Conservation (phyloP, 2,888 invertebrate genomes). For the Rotaria sp. region DNA sequence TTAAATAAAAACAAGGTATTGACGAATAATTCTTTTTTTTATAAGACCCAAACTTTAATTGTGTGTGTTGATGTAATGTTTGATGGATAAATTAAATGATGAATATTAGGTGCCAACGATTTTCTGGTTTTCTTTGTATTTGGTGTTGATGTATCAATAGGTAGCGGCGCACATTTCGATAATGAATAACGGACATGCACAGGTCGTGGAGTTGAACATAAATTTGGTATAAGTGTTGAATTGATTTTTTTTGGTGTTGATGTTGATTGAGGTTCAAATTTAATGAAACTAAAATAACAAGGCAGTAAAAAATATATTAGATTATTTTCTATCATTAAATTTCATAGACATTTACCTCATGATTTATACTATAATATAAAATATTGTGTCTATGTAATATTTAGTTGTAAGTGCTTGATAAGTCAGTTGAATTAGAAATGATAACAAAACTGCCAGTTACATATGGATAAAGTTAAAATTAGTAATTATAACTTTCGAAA, state of each 20-base stretch:
- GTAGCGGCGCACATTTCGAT: not conserved
- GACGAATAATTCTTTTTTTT: not conserved
- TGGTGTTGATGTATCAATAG: not conserved
- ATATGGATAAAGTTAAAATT: not conserved
- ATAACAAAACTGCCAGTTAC: not conserved
- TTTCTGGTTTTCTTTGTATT: not conserved
- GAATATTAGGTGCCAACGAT: not conserved
- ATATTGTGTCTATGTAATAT: not conserved
- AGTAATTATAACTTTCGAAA: not conserved
- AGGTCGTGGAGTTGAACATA: not conserved
- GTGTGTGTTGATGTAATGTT: not conserved
- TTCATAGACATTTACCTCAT: not conserved
- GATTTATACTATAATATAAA: too few species aligned
- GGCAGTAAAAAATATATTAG: not conserved
- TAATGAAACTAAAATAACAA: not conserved
- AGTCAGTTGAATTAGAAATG: not conserved
- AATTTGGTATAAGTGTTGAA: not conserved
- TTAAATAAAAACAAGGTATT: not conserved
- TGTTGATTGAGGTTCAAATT: not conserved
- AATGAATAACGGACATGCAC: not conserved
- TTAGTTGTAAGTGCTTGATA: not conserved
- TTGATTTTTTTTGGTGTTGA: conserved; percentile 1
- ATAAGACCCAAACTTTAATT: not conserved
- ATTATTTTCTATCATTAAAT: not conserved
- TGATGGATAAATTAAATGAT: not conserved